These are phyloP conservation scores for Gadus chalcogrammus DNA, from an alignment of 2,113 vertebrate species.

Conservation along the genomic window DNA sequence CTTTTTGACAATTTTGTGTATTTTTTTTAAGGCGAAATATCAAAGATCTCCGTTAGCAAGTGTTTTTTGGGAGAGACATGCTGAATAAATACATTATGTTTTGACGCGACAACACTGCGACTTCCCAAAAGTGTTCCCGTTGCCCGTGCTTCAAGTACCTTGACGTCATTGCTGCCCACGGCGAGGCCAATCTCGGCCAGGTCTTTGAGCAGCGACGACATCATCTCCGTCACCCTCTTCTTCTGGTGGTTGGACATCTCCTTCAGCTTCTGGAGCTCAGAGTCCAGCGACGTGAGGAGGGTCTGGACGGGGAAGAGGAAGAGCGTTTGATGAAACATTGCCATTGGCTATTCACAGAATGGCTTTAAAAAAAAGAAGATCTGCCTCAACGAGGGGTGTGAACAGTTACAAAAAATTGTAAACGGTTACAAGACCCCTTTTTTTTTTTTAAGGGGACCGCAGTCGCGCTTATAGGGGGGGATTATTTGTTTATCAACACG, in stretches of 20 bases:
- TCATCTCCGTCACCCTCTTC: constrained; percentile 96
- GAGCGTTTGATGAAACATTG: background rate
- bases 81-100: no score
- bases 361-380: background rate
- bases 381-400: background rate
- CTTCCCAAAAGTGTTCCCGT: no score
- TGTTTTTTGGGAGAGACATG: no score
- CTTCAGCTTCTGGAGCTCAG: constrained; percentile 95
- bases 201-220: constrained; percentile 95
- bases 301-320: constrained; percentile 66
- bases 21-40: no score
- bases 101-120: no score
- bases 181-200: constrained; percentile 95
- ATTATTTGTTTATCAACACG: no score
- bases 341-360: background rate
- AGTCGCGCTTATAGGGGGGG: no score
- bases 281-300: constrained; percentile 89
- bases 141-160: constrained; percentile 69
- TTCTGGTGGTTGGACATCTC: constrained; percentile 98
- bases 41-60: no score
- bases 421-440: no score
- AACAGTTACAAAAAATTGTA: no score
- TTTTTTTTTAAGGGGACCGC: no score
- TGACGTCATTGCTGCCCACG: constrained; percentile 94
- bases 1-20: no score